Conservation (phyloP, 2,888 invertebrate species). For the Nemoura dubitans region DNA sequence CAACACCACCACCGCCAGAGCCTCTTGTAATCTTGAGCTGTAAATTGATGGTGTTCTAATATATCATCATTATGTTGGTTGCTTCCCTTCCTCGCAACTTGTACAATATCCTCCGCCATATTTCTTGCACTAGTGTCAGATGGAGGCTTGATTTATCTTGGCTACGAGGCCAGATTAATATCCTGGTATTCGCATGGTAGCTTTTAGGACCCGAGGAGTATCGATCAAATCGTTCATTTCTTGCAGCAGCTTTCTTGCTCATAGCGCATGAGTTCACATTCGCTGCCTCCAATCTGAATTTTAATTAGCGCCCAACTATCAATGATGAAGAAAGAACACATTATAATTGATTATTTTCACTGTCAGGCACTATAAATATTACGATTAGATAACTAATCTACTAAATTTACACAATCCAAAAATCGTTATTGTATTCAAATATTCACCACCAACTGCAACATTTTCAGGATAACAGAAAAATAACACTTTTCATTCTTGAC, state of each 20-base stretch:
- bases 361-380: no score
- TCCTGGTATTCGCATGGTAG: not conserved
- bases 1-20: not conserved
- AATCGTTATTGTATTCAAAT: no score
- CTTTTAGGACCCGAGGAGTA: not conserved
- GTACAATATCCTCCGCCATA: conserved; percentile 17
- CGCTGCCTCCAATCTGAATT: not conserved
- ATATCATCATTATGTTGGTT: conserved; percentile 1
- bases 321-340: not conserved
- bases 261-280: not conserved
- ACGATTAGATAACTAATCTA: no score
- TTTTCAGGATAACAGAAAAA: no score
- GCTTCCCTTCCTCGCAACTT: not conserved
- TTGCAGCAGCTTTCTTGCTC: not conserved
- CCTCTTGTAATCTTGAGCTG: not conserved
- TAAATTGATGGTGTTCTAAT: not conserved
- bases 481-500: no score
- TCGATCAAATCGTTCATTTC: conserved; percentile 21
- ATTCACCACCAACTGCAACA: no score
- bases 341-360: no score
- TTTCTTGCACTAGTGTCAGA: conserved; percentile 14
- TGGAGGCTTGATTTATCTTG: conserved; percentile 5
- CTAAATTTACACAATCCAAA: no score
- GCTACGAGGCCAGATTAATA: conserved; percentile 9
- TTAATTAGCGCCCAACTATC: not conserved